Evolutionary conservation across 2,113 vertebrate genomes (phyloP).

Genomic region (Plecturocebus donacophilus): DNA sequence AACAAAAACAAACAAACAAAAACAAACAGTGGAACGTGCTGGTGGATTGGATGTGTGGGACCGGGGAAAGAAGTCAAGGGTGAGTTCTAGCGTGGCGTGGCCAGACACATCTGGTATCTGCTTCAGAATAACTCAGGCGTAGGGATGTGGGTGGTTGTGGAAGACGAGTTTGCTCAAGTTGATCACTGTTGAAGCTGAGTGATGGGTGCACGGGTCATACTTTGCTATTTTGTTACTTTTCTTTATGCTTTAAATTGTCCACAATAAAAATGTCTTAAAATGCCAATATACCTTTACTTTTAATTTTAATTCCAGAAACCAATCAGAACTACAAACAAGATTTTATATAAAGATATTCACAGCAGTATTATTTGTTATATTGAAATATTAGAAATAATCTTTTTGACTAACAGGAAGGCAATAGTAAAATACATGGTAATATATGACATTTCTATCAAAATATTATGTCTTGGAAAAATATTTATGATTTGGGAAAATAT

Average conservation of each 20-base stretch:
- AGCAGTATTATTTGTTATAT: background rate
- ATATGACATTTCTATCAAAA: conserved; percentile 16
- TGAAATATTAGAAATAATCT: conserved; percentile 13
- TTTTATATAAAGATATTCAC: background rate
- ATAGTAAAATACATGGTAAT: background rate
- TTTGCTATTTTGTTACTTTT: background rate
- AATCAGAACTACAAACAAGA: conserved; percentile 1
- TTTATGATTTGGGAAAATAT: background rate
- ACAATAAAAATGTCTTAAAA: conserved; percentile 2
- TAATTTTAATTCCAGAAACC: background rate
- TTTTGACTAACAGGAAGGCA: background rate
- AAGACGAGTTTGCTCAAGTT: background rate
- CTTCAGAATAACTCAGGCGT: background rate
- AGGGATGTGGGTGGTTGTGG: too few species aligned
- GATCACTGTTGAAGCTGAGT: background rate
- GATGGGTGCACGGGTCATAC: background rate
- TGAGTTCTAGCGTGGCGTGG: background rate
- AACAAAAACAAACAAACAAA: too few species aligned
- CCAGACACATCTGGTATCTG: background rate
- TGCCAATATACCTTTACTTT: background rate
- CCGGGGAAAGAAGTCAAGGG: background rate
- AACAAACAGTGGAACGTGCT: too few species aligned
- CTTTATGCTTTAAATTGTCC: background rate
- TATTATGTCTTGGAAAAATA: background rate
- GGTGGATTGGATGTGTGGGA: background rate